These are phyloP conservation scores for Ypsolopha sequella DNA, from an alignment of 2,888 invertebrate species.

Conservation along the genomic window DNA sequence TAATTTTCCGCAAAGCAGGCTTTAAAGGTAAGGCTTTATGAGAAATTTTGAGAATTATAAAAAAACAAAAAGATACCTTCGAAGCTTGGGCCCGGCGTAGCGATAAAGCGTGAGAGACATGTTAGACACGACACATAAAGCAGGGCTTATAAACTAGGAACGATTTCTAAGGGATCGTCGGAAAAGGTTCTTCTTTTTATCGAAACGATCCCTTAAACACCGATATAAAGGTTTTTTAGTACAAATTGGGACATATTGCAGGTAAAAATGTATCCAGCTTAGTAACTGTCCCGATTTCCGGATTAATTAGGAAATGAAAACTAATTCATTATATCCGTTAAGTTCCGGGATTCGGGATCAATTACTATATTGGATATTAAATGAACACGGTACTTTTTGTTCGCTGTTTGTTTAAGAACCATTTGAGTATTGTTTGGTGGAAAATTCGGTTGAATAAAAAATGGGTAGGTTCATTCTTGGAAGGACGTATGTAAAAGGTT, in stretches of 20 bases:
- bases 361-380: too few relatives aligned
- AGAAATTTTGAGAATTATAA: slow-evolving; percentile 29
- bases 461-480: background rate
- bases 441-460: too few relatives aligned
- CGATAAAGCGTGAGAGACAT: slow-evolving; percentile 63
- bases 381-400: too few relatives aligned
- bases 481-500: background rate
- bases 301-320: too few relatives aligned
- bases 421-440: too few relatives aligned
- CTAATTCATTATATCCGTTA: too few relatives aligned
- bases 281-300: too few relatives aligned
- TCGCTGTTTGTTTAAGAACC: too few relatives aligned
- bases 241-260: background rate
- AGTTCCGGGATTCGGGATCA: too few relatives aligned
- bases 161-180: slow-evolving; percentile 32
- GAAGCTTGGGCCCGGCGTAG: slow-evolving; percentile 59
- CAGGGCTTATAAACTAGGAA: slow-evolving; percentile 24
- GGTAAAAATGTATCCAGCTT: too few relatives aligned
- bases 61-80: slow-evolving; percentile 50
- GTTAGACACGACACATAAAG: slow-evolving; percentile 63
- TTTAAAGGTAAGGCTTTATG: slow-evolving; percentile 28
- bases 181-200: slow-evolving; percentile 12
- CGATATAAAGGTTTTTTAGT: slow-evolving; percentile 20
- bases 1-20: slow-evolving; percentile 29
- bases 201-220: slow-evolving; percentile 34